Base-by-base conservation (phyloP, 2,797 vertebrate species). In the Sandelia bainsii region DNA sequence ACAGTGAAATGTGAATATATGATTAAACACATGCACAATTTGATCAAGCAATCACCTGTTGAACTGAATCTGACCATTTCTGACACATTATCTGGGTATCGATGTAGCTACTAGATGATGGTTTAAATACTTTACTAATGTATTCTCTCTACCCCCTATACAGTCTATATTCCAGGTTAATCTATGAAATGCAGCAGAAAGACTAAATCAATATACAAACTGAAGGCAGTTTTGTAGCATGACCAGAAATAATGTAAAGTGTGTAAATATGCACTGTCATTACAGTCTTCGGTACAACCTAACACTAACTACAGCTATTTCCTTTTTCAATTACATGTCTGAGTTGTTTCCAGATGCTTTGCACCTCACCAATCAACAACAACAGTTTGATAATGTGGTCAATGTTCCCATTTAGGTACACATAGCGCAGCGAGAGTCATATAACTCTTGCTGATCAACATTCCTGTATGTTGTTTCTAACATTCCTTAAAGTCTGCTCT, bases 261-360 rank as follows among this genome's bases (percentile, higher is more conserved):
- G 12, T 20, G 14, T 45, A 40, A 72, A 56, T 14, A 20, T 12
- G 6, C 23, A 10, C 34, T 8, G 22, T 20, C 27, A 52, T 46
- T 6, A 50, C 60, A 50, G 44, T 64, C 42, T 50, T 62, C 17
- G 69, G 32, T 23, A 23, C 44, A 46, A 29, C 16, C n/a, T 20
- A 23, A 52, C 39, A 57, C 34, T 9, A 12, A 39, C 48, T 67
- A 22, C 27, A 39, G 25, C 19, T 6, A 19, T 32, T 60, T 66
- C 56, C 64, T 81, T 75, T 69, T 20, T 46, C 34, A 66, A 63
- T 46, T 23, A 57, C 4, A 73, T 59, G 42, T 49, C 60, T 40
- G 22, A 32, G n/a, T 23, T 75, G 49, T 76, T 79, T 77, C 65
- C 58, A n/a, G 4, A 60, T 49, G 19, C 59, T 65, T 22, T 58